Conservation (phyloP, 2,888 invertebrate species). For the Pollenia amentaria region DNA sequence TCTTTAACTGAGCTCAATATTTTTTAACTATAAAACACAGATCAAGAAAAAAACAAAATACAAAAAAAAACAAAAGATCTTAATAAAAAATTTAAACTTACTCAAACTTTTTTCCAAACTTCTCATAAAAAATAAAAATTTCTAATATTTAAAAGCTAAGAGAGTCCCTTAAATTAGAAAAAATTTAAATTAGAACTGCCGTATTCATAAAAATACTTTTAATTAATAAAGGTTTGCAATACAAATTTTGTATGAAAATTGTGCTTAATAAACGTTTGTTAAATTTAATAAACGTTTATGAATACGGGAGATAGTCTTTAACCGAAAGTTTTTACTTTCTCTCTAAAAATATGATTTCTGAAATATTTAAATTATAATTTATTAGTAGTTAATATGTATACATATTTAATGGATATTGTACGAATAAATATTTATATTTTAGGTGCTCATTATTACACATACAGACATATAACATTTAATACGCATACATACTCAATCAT, state of each 20-base stretch:
- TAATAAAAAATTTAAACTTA: neutral
- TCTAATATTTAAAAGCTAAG: too few relatives aligned
- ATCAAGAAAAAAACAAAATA: neutral
- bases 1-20: conserved; percentile 10
- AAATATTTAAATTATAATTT: conserved; percentile 68
- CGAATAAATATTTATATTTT: conserved; percentile 71
- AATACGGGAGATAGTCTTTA: too few relatives aligned
- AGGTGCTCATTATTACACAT: conserved; percentile 76
- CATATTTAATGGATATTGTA: conserved; percentile 65
- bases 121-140: too few relatives aligned
- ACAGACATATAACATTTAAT: conserved; percentile 50
- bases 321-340: neutral
- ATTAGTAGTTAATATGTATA: conserved; percentile 60
- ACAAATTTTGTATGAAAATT: too few relatives aligned
- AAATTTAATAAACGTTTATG: too few relatives aligned
- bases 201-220: too few relatives aligned
- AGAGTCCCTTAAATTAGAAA: too few relatives aligned
- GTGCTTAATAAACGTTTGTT: too few relatives aligned
- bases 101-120: neutral
- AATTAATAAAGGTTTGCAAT: too few relatives aligned
- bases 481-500: conserved; percentile 27
- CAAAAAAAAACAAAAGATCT: neutral
- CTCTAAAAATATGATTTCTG: too few relatives aligned
- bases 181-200: neutral
- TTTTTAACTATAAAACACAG: neutral